These are phyloP conservation scores for Lycocorax pyrrhopterus DNA, from an alignment of 2,113 vertebrate species.

Conservation along the genomic window DNA sequence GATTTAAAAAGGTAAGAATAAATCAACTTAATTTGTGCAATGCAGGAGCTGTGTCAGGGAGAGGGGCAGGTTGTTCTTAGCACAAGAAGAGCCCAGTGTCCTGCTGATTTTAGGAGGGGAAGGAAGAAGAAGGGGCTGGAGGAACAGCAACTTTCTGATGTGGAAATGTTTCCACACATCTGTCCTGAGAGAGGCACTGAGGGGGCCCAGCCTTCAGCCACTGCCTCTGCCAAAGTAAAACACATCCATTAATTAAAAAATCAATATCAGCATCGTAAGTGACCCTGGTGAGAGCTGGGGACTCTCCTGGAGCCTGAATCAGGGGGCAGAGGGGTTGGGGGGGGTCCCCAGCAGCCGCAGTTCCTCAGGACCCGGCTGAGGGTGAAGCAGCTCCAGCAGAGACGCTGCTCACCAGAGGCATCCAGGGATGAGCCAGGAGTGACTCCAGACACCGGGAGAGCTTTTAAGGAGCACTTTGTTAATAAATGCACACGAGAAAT, in stretches of 20 bases:
- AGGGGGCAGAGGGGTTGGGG: neutral
- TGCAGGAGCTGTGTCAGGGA: neutral
- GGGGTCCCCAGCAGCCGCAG: neutral
- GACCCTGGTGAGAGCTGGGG: neutral
- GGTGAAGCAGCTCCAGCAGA: neutral
- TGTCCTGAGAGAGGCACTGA: neutral
- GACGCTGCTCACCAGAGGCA: accelerated
- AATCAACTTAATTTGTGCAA: neutral
- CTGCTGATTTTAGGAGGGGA: neutral
- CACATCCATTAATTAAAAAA: neutral
- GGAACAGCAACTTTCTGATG: neutral
- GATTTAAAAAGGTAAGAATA: neutral
- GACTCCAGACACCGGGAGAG: neutral
- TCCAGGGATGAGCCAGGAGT: neutral
- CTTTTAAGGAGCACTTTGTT: neutral
- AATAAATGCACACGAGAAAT: neutral
- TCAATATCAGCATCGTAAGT: accelerated
- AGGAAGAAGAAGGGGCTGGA: neutral
- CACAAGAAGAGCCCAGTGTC: neutral
- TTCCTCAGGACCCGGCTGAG: neutral
- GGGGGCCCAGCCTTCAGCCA: neutral
- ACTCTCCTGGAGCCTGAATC: neutral
- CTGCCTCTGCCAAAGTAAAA: neutral
- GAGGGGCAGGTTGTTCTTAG: neutral
- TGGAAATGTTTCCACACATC: accelerated